Evolutionary conservation across 2,113 vertebrate genomes (phyloP).

Genomic region (Paracanthobrama guichenoti): DNA sequence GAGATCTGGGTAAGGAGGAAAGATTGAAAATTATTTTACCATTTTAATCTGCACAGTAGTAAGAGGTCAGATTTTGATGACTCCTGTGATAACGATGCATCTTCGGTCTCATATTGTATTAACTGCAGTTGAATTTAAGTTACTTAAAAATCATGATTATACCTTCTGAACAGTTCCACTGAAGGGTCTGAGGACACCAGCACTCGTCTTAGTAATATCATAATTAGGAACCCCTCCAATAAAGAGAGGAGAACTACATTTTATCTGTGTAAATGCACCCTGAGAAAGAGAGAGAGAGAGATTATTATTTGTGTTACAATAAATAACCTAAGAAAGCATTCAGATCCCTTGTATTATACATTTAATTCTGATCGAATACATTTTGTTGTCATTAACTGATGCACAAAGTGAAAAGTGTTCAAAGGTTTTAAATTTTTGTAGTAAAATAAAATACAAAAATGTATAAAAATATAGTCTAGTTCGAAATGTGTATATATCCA

Average conservation of each 20-base stretch:
- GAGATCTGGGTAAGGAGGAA: slow-evolving; percentile 74
- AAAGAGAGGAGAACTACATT: slow-evolving; percentile 90
- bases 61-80: background rate
- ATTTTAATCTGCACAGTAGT: background rate
- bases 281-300: slow-evolving; percentile 58
- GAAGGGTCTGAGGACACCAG: slow-evolving; percentile 81
- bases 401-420: background rate
- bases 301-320: background rate
- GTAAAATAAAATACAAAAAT: background rate
- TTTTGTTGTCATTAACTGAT: background rate
- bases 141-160: slow-evolving; percentile 3
- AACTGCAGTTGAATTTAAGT: background rate
- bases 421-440: background rate
- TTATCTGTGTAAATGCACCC: slow-evolving; percentile 98
- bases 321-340: background rate
- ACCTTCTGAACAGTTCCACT: slow-evolving; percentile 95
- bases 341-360: background rate
- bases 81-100: background rate
- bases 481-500: background rate
- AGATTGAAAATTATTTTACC: background rate
- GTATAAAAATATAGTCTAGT: background rate
- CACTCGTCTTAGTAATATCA: slow-evolving; percentile 84
- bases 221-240: slow-evolving; percentile 89
- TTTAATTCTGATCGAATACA: background rate
- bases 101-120: background rate